Evolutionary conservation across 2,797 vertebrate species (phyloP), one percentile per base, ranked within the genome.

Genomic region (Tiaroga cobitis): DNA sequence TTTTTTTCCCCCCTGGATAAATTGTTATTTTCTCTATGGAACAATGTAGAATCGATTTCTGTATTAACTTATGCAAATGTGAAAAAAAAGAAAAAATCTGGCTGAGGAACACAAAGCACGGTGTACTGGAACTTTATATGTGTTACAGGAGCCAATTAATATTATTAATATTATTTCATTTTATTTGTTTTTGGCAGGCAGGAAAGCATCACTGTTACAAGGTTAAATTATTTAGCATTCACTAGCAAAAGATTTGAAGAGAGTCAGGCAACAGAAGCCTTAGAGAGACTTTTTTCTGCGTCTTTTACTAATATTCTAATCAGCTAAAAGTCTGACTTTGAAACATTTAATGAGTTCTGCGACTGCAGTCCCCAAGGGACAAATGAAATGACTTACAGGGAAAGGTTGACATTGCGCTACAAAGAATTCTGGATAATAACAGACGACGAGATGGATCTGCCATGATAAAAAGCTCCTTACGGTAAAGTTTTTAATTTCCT

Each of bases 261-360:
- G n/a, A 75, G 74, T 77, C 63, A 68, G 54, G 13, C 69, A 43
- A 63, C 73, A 29, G 59, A 37, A 54, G 43, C 43, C 24, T 83
- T 54, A 5, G 43, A 54, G 15, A 78, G 4, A 32, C 10, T 56
- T 70, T 32, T 26, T 69, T 54, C 9, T 56, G 41, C n/a, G 4
- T 61, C 26, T 79, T 84, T 79, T 70, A 72, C 49, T 84, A 70
- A 84, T 82, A 84, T 81, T 82, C 79, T 72, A 54, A 73, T 79
- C 69, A 76, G 65, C 54, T 69, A 56, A 87, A 85, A 84, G 70
- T 87, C 72, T 59, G 81, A 67, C n/a, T 87, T 84, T 77, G 72
- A 69, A 84, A 37, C 49, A 70, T 77, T 85, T 85, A 85, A 85
- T 85, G 79, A 78, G 86, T 69, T 87, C 24, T 76, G 43, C 15